A percentile compares a stretch with the other conserved stretches of the same genome.
Conservation (phyloP, 2,888 invertebrate species). For the Rhagium mordax region DNA sequence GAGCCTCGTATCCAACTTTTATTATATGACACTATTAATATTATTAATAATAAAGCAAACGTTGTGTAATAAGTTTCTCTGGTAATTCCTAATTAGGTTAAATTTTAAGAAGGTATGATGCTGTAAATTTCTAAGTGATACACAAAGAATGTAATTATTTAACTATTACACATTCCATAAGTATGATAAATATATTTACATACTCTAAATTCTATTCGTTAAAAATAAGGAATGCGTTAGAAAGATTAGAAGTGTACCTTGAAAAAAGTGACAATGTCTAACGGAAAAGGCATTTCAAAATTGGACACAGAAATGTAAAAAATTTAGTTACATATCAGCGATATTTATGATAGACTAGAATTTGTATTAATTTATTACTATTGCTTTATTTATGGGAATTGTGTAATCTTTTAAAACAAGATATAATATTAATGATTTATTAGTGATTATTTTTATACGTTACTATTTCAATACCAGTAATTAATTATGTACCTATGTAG, state of each 20-base stretch:
- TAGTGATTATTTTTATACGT: no score
- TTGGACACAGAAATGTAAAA: neutral
- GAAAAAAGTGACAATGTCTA: neutral
- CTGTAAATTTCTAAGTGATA: neutral
- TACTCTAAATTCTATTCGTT: neutral
- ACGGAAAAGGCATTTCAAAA: neutral
- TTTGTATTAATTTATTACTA: neutral
- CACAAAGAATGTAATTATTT: neutral
- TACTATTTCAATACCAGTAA: no score
- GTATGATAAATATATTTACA: constrained; percentile 9
- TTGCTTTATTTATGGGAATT: neutral
- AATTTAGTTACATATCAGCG: neutral
- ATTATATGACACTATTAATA: no score
- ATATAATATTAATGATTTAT: neutral
- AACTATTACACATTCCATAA: neutral
- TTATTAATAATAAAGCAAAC: neutral
- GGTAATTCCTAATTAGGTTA: constrained; percentile 25
- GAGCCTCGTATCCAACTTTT: neutral
- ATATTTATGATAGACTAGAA: neutral
- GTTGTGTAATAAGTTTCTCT: neutral
- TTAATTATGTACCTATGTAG: no score
- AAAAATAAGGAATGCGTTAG: neutral
- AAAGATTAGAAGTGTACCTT: neutral
- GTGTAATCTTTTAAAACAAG: neutral
- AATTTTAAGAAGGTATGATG: constrained; percentile 1